Base-by-base conservation (phyloP, 2,888 invertebrate species). In the Ectemnius continuus region DNA sequence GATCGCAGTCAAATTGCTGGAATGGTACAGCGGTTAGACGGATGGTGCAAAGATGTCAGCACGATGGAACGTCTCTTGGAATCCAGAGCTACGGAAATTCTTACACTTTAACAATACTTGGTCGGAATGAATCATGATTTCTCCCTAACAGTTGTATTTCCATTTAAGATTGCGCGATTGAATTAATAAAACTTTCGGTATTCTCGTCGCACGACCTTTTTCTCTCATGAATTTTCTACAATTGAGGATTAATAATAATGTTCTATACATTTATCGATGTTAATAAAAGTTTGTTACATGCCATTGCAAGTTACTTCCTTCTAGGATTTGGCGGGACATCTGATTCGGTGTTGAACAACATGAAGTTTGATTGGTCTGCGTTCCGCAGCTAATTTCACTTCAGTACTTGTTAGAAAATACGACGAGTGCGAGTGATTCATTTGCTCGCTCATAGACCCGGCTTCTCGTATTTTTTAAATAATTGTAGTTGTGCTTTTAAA, bases 31-130 rank as follows among this genome's bases (percentile, higher is more conserved):
- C 92, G 95, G 78, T 91, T 96, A 61, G 94, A 94, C 72, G 92
- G 92, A 61, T 96, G 96, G 96, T 94, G 95, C 86, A 93, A 93
- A 83, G 95, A 96, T 85, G 95, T 96, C 4, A 92, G 93, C 76
- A 92, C 93, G 47, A 96, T 96, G 94, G 95, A 96, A 88, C 91
- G 92, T 73, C 90, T 96, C 72, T 91, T 96, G 71, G 95, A 96
- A 91, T 94, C 93, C 52, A 94, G 94, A 87, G 96, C 96, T n/a
- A 93, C 93, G 62, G 96, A 96, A 89, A 96, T 96, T 89, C 92
- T 96, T 78, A 95, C 95, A 68, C 92, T 94, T 81, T 94, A 92
- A 92, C 69, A 60, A 64, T 36, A 36, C 48, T 73, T 63, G 52
- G 66, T 66, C 23, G 23, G 23, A 23, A 61, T 57, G 52, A 76